Evolutionary conservation across 2,888 invertebrate species (phyloP), one percentile per base, ranked within the genome.

Genomic region (Odontocolon sp.): DNA sequence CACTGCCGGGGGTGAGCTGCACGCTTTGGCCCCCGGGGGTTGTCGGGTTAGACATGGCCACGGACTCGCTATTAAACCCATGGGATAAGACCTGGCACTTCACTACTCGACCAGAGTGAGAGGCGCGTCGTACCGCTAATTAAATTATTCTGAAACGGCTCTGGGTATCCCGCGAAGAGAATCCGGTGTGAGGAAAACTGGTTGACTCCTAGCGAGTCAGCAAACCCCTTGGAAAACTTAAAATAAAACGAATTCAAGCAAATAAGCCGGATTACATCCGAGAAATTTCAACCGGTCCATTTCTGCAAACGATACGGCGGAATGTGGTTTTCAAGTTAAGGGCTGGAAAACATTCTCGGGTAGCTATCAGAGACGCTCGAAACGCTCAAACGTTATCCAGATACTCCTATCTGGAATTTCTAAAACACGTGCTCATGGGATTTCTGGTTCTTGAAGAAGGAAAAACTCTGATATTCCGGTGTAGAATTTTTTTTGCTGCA

Each of bases 141-240:
- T 88, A 88, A 88, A 88, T 88, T 88, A 88, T 87, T 85, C 86
- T 82, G 81, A 84, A 87, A 85, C 82, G 69, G 82, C 77, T n/a
- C n/a, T 77, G 78, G 52, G 45, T 31, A 81, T 75, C 77, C 76
- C 66, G 64, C 59, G 69, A 71, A 52, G 63, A 56, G 71, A 40
- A 68, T 64, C 57, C 40, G 47, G 59, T 63, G 66, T 47, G 64
- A 52, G 42, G 56, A 11, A 54, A 64, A 77, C 64, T 52, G 57
- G 56, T 77, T 61, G 71, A 71, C 63, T 38, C 57, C 56, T 31
- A 69, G 47, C 64, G 73, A 72, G 69, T 73, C 77, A 61, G 77
- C 59, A 14, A 72, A 68, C 36, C 47, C 61, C 47, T 59, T 33
- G n/a, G 8, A 50, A 8, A 69, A 61, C 4, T 31, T 38, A 38